phyloP scores from a whole-genome alignment of 1,140 invertebrate species.

The Drosophila baimaii region DNA sequence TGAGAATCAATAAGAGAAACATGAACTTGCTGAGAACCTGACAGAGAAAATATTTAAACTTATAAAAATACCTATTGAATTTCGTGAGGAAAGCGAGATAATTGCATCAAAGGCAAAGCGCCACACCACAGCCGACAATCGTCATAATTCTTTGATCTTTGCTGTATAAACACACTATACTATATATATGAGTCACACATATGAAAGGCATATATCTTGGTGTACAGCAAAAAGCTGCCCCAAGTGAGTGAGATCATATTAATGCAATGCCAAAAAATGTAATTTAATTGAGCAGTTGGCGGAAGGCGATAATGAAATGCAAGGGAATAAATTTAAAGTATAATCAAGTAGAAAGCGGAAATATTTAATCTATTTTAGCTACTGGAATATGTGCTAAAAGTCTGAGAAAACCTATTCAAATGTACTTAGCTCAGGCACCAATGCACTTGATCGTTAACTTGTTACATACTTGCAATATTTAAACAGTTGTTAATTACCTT shows the following conservation, averaged over 20 bases:
- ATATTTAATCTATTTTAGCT: not conserved
- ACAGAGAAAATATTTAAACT: not conserved
- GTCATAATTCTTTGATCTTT: constrained; percentile 35
- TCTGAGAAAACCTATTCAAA: not conserved
- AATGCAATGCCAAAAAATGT: constrained; percentile 14
- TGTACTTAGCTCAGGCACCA: too few relatives aligned
- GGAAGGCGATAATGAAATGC: constrained; percentile 25
- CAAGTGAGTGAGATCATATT: constrained; percentile 41
- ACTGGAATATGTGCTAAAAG: not conserved
- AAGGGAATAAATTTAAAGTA: constrained; percentile 2
- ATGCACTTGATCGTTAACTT: not conserved
- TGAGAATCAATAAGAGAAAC: constrained; percentile 10
- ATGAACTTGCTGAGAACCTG: not conserved
- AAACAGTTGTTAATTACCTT: constrained; percentile 26
- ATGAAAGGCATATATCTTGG: not conserved
- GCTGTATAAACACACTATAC: constrained; percentile 19
- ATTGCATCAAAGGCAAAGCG: constrained; percentile 49
- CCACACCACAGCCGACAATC: constrained; percentile 18
- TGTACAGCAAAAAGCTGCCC: constrained; percentile 1
- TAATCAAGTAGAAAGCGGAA: not conserved
- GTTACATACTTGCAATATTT: not conserved
- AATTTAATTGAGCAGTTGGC: constrained; percentile 19
- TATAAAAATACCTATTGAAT: constrained; percentile 25
- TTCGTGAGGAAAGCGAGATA: constrained; percentile 33
- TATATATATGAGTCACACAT: not conserved